Evolutionary conservation across 2,888 invertebrate species (phyloP).

Genomic region (Diogma glabrata): DNA sequence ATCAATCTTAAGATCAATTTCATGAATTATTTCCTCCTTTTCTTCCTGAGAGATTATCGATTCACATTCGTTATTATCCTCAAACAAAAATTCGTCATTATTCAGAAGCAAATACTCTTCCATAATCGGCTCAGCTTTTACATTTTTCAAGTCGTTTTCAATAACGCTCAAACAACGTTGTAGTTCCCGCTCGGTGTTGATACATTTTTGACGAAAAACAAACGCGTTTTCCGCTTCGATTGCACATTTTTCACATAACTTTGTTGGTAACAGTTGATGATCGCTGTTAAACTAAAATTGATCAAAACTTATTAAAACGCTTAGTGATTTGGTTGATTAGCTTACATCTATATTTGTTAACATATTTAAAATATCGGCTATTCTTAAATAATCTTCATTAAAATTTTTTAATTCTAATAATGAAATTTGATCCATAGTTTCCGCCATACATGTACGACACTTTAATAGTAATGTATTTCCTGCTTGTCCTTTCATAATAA

Average conservation of each 20-base stretch:
- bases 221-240: neutral
- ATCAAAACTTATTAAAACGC: neutral
- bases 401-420: neutral
- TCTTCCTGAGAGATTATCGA: neutral
- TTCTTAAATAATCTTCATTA: neutral
- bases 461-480: neutral
- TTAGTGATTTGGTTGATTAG: neutral
- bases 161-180: no score
- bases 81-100: neutral
- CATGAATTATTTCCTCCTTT: neutral
- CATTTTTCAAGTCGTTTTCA: neutral
- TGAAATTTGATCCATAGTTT: no score
- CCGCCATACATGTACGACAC: constrained; percentile 3
- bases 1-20: neutral
- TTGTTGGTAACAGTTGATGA: neutral
- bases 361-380: neutral
- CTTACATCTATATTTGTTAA: neutral
- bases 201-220: neutral
- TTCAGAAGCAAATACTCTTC: neutral
- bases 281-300: neutral
- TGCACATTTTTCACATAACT: neutral
- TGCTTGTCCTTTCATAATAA: no score
- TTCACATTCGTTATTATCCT: neutral
- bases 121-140: neutral
- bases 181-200: neutral